A percentile compares a stretch with the other conserved stretches of the same genome.
Conservation (phyloP, 2,113 vertebrate species). For the Dasyurus viverrinus region DNA sequence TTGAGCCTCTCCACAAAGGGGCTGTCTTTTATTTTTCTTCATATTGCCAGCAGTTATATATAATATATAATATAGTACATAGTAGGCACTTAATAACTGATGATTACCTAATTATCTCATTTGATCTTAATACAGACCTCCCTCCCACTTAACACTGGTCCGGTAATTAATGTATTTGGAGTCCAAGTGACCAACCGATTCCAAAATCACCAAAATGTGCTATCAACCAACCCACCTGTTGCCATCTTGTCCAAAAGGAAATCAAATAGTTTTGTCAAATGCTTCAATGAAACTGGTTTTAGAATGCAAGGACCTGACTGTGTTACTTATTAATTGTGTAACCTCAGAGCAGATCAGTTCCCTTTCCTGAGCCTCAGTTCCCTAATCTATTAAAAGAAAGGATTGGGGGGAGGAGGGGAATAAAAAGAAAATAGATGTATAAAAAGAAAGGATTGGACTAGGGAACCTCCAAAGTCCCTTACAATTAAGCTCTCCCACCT, state of each 20-base stretch:
- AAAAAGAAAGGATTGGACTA: not conserved
- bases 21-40: not conserved
- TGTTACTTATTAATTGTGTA: not conserved
- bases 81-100: not conserved
- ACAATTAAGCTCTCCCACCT: not conserved
- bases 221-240: too few relatives aligned
- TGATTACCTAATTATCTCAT: not conserved
- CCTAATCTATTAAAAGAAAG: not conserved
- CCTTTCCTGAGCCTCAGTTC: not conserved
- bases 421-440: not conserved
- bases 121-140: not conserved
- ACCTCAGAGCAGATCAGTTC: not conserved
- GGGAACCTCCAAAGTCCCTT: not conserved
- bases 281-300: not conserved
- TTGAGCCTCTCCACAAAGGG: not conserved
- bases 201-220: too few relatives aligned
- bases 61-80: not conserved
- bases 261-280: too few relatives aligned
- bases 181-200: too few relatives aligned
- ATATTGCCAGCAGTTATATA: not conserved
- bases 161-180: too few relatives aligned
- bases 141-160: too few relatives aligned
- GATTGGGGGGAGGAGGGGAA: too few relatives aligned
- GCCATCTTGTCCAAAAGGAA: too few relatives aligned
- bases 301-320: not conserved